These are phyloP conservation scores for Caradrina kadenii DNA, from an alignment of 2,888 invertebrate species.

Conservation along the genomic window DNA sequence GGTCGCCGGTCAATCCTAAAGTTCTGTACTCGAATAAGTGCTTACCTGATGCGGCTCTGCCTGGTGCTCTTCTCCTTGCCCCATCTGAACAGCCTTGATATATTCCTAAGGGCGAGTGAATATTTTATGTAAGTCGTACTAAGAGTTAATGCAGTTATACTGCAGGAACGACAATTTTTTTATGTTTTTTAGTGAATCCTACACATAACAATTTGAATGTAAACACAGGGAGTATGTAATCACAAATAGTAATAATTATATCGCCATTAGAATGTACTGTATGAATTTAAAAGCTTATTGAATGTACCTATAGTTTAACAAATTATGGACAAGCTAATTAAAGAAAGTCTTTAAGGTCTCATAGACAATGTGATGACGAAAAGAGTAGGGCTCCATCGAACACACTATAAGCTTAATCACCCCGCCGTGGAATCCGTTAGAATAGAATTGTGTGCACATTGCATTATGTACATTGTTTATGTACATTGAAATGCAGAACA, in stretches of 20 bases:
- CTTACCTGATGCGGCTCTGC: slow-evolving; percentile 28
- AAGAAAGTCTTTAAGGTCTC: not conserved
- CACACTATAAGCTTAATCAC: not conserved
- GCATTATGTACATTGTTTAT: too few species aligned
- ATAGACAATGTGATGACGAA: not conserved
- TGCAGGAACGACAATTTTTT: slow-evolving; percentile 25
- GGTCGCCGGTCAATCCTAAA: slow-evolving; percentile 46
- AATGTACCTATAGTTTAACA: slow-evolving; percentile 12
- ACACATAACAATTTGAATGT: slow-evolving; percentile 43
- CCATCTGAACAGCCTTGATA: slow-evolving; percentile 31
- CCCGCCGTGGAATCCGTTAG: not conserved
- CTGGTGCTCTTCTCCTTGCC: slow-evolving; percentile 54
- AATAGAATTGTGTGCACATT: not conserved
- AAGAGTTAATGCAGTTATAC: slow-evolving; percentile 25
- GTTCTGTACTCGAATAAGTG: slow-evolving; percentile 52
- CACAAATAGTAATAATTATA: slow-evolving; percentile 19
- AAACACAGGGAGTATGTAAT: slow-evolving; percentile 41
- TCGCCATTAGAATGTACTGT: slow-evolving; percentile 14
- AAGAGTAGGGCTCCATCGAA: not conserved
- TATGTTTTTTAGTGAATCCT: slow-evolving; percentile 29
- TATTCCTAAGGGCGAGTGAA: slow-evolving; percentile 39
- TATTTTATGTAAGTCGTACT: slow-evolving; percentile 39
- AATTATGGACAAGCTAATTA: slow-evolving; percentile 2
- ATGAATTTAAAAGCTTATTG: slow-evolving; percentile 17
- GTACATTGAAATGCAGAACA: too few species aligned